Evolutionary conservation across 2,113 vertebrate species (phyloP), one percentile per base, ranked within the genome.

Genomic region (Struthidea cinerea): DNA sequence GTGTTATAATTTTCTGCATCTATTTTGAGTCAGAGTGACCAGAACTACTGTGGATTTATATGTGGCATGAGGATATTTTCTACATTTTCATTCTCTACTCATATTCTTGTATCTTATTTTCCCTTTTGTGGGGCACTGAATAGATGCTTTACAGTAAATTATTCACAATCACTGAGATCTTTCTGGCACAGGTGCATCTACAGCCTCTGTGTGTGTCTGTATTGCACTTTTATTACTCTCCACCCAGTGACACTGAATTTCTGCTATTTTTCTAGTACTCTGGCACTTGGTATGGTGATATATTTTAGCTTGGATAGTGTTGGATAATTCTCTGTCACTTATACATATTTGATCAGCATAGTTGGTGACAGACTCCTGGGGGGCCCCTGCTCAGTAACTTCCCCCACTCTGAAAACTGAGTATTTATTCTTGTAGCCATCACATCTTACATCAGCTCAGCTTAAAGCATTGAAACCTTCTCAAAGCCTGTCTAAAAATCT

Each of bases 1-100:
- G 5, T 60, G 14, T 61, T 73, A 79, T 23, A 91, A 85, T 93
- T 55, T 85, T 78, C 67, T 73, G 8, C 60, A 75, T 68, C 74
- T 92, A 46, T 92, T 96, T 84, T 89, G 67, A 88, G 71, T 83
- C 83, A 91, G 75, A 69, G 74, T 83, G 75, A 94, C 82, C 88
- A 85, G 84, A 92, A 57, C 57, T 69, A 53, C 28, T 3, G 7
- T 8, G n/a, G 61, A 56, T 89, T 89, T 93, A 64, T 60, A 32
- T 1, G 8, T 41, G 41, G 12, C 57, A 65, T 30, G 16, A 91
- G 50, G 82, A 64, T 86, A 76, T 77, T 90, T 93, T 73, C 70
- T 83, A 50, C 37, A 21, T 92, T 94, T 95, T 86, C n/a, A 20
- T 77, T 67, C 76, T 81, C 16, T 85, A 4, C 47, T 80, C 33